Percentiles rank a stretch among this genome's conserved stretches.
Conservation (phyloP, 2,113 vertebrate genomes). For the Sander vitreus region DNA sequence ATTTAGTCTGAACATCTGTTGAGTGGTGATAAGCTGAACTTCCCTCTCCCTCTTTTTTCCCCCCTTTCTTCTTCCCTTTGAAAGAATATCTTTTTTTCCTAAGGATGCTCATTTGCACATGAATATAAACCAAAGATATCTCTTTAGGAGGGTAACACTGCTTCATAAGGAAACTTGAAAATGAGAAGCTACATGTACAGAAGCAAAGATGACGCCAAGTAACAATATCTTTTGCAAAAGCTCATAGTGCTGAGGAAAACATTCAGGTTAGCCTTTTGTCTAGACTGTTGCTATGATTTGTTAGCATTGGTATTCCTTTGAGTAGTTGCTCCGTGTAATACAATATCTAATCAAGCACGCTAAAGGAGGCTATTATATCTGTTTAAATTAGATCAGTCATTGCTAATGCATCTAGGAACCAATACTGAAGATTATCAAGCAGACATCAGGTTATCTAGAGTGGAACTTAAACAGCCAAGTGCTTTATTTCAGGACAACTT, state of each 20-base stretch:
- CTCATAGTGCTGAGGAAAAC: slow-evolving; percentile 31
- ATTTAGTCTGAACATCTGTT: slow-evolving; percentile 67
- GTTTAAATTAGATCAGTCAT: slow-evolving; percentile 51
- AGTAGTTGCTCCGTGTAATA: slow-evolving; percentile 41
- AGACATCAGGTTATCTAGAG: slow-evolving; percentile 29
- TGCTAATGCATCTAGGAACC: slow-evolving; percentile 39
- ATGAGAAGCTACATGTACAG: slow-evolving; percentile 55
- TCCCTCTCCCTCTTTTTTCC: slow-evolving; percentile 34
- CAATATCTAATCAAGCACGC: slow-evolving; percentile 37
- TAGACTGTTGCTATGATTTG: slow-evolving; percentile 42
- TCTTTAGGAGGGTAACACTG: slow-evolving; percentile 30
- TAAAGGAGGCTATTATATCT: slow-evolving; percentile 31
- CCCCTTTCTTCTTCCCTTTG: slow-evolving; percentile 38
- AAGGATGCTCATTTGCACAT: slow-evolving; percentile 70
- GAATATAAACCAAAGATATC: slow-evolving; percentile 75
- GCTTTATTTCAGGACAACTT: neutral
- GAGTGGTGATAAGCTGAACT: slow-evolving; percentile 73
- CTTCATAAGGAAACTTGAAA: slow-evolving; percentile 64
- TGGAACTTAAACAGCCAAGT: slow-evolving; percentile 11
- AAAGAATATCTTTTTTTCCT: slow-evolving; percentile 50
- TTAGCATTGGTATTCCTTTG: slow-evolving; percentile 34
- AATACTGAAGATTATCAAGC: slow-evolving; percentile 29
- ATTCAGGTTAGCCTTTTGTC: slow-evolving; percentile 39
- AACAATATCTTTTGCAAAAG: slow-evolving; percentile 41
- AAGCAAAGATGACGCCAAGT: slow-evolving; percentile 23